A percentile compares a stretch with the other conserved stretches of the same genome.
Conservation (phyloP, 2,113 vertebrate species). For the Paedocypris sp. region DNA sequence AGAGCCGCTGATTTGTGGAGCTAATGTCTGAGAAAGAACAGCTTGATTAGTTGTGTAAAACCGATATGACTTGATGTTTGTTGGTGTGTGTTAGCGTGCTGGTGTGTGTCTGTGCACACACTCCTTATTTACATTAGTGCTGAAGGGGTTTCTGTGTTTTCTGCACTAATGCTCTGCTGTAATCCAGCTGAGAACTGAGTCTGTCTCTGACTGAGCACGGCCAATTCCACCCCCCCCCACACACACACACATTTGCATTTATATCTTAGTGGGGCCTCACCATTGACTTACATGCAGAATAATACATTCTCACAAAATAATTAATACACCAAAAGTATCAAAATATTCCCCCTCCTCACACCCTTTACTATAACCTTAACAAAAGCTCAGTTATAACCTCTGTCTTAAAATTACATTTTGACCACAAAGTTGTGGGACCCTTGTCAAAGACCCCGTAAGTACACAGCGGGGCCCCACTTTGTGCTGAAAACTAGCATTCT, state of each 20-base stretch:
- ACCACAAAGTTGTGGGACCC: no score
- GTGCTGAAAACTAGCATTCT: no score
- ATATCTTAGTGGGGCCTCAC: no score
- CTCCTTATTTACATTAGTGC: constrained; percentile 40
- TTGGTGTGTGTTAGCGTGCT: constrained; percentile 8
- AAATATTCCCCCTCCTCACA: no score
- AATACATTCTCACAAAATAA: no score
- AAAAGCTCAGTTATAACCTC: no score
- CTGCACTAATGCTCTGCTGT: constrained; percentile 36
- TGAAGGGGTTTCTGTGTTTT: constrained; percentile 30
- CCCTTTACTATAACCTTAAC: no score
- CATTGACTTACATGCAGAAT: no score
- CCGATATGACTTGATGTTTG: background rate
- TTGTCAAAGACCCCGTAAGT: no score
- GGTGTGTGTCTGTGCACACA: constrained; percentile 2
- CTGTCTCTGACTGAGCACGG: constrained; percentile 12
- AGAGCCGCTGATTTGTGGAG: background rate
- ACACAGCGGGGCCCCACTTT: no score
- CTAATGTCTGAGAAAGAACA: background rate
- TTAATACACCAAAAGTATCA: no score
- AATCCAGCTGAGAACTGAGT: constrained; percentile 31
- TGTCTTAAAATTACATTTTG: no score
- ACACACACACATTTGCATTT: background rate
- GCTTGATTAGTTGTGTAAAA: background rate
- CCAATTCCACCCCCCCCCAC: constrained; percentile 22